Percentiles rank a stretch among this genome's conserved stretches.
Evolutionary conservation across 2,797 vertebrate species (phyloP).

Genomic region (Pampus argenteus): DNA sequence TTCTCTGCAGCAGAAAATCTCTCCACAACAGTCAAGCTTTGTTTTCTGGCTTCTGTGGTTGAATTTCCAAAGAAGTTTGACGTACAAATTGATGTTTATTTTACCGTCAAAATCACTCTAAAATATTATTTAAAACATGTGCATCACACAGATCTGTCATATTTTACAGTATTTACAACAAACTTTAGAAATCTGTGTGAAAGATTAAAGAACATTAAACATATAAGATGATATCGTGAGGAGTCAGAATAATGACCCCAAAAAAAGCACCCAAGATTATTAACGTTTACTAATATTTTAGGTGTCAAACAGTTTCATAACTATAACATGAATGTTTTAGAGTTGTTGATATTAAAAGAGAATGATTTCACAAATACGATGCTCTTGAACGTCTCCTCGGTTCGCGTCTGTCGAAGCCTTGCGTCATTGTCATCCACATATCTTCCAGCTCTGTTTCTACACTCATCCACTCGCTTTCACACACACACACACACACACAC

Average conservation of each 20-base stretch:
- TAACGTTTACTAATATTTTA: too few relatives aligned
- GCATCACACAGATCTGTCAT: too few relatives aligned
- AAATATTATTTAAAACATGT: neutral
- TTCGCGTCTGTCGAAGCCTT: neutral
- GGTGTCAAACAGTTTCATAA: too few relatives aligned
- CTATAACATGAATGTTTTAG: too few relatives aligned
- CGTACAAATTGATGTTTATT: neutral
- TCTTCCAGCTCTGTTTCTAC: slow-evolving; percentile 7
- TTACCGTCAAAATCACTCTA: neutral
- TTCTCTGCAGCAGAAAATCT: slow-evolving; percentile 28
- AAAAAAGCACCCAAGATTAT: neutral
- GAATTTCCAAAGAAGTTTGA: neutral
- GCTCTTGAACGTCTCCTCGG: slow-evolving; percentile 8
- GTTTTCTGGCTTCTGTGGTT: slow-evolving; percentile 14
- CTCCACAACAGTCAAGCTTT: slow-evolving; percentile 17
- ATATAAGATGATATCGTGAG: too few relatives aligned
- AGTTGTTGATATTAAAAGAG: neutral
- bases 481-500: neutral
- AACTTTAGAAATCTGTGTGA: too few relatives aligned
- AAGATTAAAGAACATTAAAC: neutral
- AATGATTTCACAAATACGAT: neutral
- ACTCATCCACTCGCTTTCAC: slow-evolving; percentile 12
- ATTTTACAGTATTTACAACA: neutral
- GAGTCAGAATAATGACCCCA: too few relatives aligned
- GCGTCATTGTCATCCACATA: slow-evolving; percentile 17